Evolutionary conservation across 64 coral and sea anemone species (phyloP).

Genomic region (Actinia tenebrosa): DNA sequence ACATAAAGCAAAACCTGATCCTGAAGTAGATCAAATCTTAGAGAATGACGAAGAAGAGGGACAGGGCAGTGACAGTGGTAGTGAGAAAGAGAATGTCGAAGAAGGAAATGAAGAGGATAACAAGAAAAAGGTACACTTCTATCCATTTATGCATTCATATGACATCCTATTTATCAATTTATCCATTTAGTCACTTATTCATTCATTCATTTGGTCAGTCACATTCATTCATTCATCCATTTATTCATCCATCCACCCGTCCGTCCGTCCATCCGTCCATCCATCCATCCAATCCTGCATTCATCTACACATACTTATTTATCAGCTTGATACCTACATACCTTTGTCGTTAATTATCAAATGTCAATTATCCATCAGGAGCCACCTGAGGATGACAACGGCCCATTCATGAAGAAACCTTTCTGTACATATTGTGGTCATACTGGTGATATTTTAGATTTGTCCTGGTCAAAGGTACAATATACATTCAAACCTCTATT

Average conservation of each 20-base stretch:
- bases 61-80: no score
- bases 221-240: neutral
- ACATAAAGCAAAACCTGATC: constrained; percentile 17
- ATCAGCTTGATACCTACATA: no score
- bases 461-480: constrained; percentile 96
- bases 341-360: neutral
- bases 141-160: no score
- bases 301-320: neutral
- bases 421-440: constrained; percentile 97
- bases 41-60: constrained; percentile 12
- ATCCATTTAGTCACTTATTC: neutral
- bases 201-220: neutral
- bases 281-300: neutral
- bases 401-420: constrained; percentile 73
- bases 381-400: constrained; percentile 55
- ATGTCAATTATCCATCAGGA: neutral
- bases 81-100: constrained; percentile 1
- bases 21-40: constrained; percentile 14
- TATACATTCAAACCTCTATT: neutral
- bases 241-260: neutral
- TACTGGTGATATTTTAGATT: constrained; percentile 89
- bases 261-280: neutral
- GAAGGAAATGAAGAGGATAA: constrained; percentile 37
- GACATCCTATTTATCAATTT: neutral
- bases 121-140: constrained; percentile 11